These are phyloP conservation scores for Amphiprion ocellaris DNA, from an alignment of 2,113 vertebrate genomes.

Conservation along the genomic window DNA sequence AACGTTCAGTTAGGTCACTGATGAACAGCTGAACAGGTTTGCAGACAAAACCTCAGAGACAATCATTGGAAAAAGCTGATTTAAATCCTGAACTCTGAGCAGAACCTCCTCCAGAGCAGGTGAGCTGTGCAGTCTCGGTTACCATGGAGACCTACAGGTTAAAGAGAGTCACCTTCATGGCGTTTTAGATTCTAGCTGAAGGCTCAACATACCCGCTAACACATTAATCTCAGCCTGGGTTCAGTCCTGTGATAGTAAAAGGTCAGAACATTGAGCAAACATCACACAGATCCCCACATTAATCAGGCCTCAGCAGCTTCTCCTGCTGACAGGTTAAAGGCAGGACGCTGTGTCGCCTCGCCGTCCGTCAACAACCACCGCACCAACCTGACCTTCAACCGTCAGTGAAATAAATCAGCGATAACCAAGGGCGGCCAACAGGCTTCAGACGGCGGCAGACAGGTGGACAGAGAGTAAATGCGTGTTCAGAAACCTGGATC, in stretches of 20 bases:
- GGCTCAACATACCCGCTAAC: too few relatives aligned
- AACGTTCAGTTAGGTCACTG: too few relatives aligned
- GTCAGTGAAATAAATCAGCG: slow-evolving; percentile 11
- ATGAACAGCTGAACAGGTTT: too few relatives aligned
- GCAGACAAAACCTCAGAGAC: too few relatives aligned
- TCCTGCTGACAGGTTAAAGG: slow-evolving; percentile 26
- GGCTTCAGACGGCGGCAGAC: slow-evolving; percentile 3
- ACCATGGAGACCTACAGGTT: too few relatives aligned
- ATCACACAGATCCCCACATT: background rate
- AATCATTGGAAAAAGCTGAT: too few relatives aligned
- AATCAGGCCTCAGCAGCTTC: background rate
- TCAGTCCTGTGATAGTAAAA: background rate
- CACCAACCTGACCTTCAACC: slow-evolving; percentile 38
- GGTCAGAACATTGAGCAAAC: background rate
- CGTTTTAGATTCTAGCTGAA: too few relatives aligned
- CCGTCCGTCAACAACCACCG: background rate
- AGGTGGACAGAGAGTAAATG: slow-evolving; percentile 40
- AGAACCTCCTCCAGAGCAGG: too few relatives aligned
- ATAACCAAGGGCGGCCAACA: background rate
- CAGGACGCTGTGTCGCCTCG: background rate
- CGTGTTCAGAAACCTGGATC: slow-evolving; percentile 17
- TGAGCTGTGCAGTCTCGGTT: too few relatives aligned
- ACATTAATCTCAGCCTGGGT: too few relatives aligned
- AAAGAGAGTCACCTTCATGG: too few relatives aligned
- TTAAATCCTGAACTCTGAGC: too few relatives aligned